These are phyloP conservation scores for Biston betularia DNA, from an alignment of 2,888 invertebrate genomes.

Conservation along the genomic window DNA sequence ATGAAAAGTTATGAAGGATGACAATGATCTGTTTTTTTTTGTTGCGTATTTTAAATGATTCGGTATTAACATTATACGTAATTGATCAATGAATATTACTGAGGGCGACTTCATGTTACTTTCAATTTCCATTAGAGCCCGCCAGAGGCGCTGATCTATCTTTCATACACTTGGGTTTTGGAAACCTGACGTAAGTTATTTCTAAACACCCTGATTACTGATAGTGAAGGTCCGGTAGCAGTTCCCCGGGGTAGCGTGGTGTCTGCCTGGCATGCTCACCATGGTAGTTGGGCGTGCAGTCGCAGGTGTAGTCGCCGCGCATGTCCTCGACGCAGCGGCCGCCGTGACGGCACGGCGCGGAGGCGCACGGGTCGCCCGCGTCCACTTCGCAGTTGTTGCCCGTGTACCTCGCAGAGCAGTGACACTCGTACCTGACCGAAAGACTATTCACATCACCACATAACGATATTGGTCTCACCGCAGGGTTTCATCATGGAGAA, in stretches of 20 bases:
- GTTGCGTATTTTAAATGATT: too few species aligned
- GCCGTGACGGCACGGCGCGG: constrained; percentile 90
- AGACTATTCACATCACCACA: constrained; percentile 3
- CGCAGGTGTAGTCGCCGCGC: constrained; percentile 89
- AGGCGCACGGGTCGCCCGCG: constrained; percentile 90
- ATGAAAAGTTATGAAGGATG: too few species aligned
- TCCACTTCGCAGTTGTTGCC: constrained; percentile 96
- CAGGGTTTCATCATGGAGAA: too few species aligned
- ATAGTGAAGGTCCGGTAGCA: background rate
- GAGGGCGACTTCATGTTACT: too few species aligned
- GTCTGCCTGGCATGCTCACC: constrained; percentile 63
- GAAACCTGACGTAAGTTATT: too few species aligned
- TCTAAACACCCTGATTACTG: too few species aligned
- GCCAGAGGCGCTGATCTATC: too few species aligned
- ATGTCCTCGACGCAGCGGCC: constrained; percentile 87
- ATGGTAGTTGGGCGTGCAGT: constrained; percentile 89
- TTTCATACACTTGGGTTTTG: too few species aligned
- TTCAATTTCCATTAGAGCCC: too few species aligned
- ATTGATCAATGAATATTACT: too few species aligned
- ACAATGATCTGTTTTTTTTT: too few species aligned
- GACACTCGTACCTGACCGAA: constrained; percentile 89
- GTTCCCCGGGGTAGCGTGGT: background rate
- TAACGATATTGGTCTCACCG: background rate
- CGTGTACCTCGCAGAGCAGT: constrained; percentile 93
- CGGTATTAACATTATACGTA: too few species aligned